A percentile compares a stretch with the other conserved stretches of the same genome.
These are phyloP conservation scores for Parochlus steinenii DNA, from an alignment of 2,888 invertebrate genomes.

Conservation along the genomic window DNA sequence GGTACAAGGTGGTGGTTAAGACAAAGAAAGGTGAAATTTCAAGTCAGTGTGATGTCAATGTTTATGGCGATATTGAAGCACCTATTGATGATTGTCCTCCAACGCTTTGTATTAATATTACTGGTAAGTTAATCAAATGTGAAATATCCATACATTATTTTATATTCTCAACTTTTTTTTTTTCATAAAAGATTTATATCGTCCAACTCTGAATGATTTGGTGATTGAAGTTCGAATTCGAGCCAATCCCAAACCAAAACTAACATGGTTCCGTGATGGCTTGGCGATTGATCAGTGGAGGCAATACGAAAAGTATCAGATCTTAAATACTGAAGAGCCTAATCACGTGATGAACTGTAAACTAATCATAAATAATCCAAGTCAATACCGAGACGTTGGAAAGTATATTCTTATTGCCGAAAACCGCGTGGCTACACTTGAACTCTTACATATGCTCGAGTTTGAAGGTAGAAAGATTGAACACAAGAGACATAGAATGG, in stretches of 20 bases:
- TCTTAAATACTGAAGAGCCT: slow-evolving; percentile 18
- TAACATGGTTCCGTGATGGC: slow-evolving; percentile 46
- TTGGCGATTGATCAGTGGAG: slow-evolving; percentile 16
- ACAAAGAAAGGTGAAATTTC: slow-evolving; percentile 10
- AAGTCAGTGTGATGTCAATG: slow-evolving; percentile 9
- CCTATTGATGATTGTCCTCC: slow-evolving; percentile 6
- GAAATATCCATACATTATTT: background rate
- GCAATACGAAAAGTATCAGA: slow-evolving; percentile 10
- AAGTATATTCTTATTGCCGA: slow-evolving; percentile 62
- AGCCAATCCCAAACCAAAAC: slow-evolving; percentile 51
- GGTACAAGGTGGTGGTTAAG: slow-evolving; percentile 8
- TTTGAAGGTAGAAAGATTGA: slow-evolving; percentile 39
- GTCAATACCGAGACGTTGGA: slow-evolving; percentile 32
- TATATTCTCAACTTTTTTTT: background rate
- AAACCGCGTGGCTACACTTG: slow-evolving; percentile 52
- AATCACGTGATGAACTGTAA: slow-evolving; percentile 48
- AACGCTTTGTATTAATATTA: background rate
- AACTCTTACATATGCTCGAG: slow-evolving; percentile 51
- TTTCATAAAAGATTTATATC: slow-evolving; percentile 46
- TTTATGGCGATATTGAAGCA: slow-evolving; percentile 5
- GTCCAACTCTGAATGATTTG: slow-evolving; percentile 53
- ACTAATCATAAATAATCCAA: slow-evolving; percentile 36
- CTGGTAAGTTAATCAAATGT: background rate
- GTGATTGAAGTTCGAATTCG: slow-evolving; percentile 65
- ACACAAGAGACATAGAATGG: slow-evolving; percentile 9